A percentile compares a stretch with the other conserved stretches of the same genome.
phyloP scores from a whole-genome alignment of 2,888 invertebrate genomes.

The Aleiodes testaceus region DNA sequence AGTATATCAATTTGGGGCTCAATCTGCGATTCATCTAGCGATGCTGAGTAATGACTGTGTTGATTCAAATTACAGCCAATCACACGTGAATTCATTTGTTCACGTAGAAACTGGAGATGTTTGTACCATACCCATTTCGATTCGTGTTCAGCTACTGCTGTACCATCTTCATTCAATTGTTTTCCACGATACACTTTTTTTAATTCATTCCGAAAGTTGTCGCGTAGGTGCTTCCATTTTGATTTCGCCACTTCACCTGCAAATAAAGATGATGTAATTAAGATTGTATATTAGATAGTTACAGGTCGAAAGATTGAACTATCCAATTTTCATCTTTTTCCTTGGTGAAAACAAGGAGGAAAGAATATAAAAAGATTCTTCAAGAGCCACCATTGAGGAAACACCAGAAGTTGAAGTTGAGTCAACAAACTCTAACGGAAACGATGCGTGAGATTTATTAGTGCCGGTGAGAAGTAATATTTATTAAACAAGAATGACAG shows the following conservation, averaged over 20 bases:
- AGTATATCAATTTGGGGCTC: slow-evolving; percentile 64
- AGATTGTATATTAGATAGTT: background rate
- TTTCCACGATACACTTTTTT: slow-evolving; percentile 62
- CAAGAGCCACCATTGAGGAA: slow-evolving; percentile 6
- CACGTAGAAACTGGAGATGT: slow-evolving; percentile 61
- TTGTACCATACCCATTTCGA: slow-evolving; percentile 66
- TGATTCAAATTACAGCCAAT: slow-evolving; percentile 55
- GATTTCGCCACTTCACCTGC: slow-evolving; percentile 64
- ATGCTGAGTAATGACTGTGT: slow-evolving; percentile 55
- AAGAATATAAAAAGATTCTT: background rate
- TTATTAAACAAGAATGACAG: too few species aligned
- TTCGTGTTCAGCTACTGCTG: slow-evolving; percentile 58
- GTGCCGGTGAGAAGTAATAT: too few species aligned
- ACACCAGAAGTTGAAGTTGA: too few species aligned
- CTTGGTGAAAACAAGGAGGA: too few species aligned
- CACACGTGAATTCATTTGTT: slow-evolving; percentile 64
- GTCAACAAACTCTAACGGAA: too few species aligned
- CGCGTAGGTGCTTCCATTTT: slow-evolving; percentile 63
- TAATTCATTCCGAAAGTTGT: slow-evolving; percentile 63
- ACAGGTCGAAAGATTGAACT: too few species aligned
- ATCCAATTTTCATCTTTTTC: too few species aligned
- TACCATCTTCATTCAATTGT: slow-evolving; percentile 54
- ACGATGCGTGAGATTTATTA: too few species aligned
- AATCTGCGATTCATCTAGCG: slow-evolving; percentile 61
- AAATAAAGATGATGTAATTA: slow-evolving; percentile 2